Evolutionary conservation across 2,888 invertebrate genomes (phyloP).

Genomic region (Platycnemis pennipes): DNA sequence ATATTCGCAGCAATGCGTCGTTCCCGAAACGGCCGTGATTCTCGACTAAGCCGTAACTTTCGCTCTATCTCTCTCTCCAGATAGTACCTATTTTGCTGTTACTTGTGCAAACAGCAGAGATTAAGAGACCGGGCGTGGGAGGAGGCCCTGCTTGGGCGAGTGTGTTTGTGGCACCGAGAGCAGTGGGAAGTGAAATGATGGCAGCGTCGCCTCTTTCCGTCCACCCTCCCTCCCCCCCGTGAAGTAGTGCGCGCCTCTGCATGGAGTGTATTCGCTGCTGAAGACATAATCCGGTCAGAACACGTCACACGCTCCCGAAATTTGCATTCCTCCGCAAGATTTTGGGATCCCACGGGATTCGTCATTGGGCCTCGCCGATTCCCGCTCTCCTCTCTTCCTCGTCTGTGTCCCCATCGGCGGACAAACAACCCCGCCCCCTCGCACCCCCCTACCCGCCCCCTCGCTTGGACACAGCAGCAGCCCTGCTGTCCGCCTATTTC

Average conservation of each 20-base stretch:
- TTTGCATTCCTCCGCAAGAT: conserved; percentile 44
- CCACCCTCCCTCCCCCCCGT: neutral
- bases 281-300: conserved; percentile 45
- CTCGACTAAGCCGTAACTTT: neutral
- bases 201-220: neutral
- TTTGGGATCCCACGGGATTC: conserved; percentile 28
- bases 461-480: neutral
- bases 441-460: too few species aligned
- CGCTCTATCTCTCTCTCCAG: neutral
- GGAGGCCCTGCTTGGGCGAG: neutral
- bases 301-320: conserved; percentile 42
- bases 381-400: neutral
- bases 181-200: neutral
- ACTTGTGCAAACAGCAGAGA: conserved; percentile 31
- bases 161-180: neutral
- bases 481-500: neutral
- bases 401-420: neutral
- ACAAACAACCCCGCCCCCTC: neutral
- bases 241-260: neutral
- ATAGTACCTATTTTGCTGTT: conserved; percentile 6
- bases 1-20: neutral
- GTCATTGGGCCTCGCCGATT: conserved; percentile 9
- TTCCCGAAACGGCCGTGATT: neutral
- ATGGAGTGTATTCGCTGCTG: conserved; percentile 33
- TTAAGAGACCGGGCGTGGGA: neutral